Evolutionary conservation across 92 coral and sea anemone genomes (phyloP), one percentile per base, ranked within the genome.

Genomic region (Isaurus tuberculatus): DNA sequence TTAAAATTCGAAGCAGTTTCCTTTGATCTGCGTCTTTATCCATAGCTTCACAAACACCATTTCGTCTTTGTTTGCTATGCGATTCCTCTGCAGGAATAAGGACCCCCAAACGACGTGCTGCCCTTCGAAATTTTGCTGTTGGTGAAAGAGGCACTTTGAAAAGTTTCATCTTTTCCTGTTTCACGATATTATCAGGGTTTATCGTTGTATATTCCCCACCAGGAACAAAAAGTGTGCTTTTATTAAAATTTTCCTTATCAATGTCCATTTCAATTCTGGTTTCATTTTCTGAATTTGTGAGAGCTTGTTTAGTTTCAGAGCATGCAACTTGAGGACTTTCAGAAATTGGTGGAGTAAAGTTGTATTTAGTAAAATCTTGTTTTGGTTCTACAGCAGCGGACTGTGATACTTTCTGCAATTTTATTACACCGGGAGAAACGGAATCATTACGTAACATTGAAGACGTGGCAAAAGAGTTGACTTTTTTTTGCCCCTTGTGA

Each of bases 51-150:
- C 92, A 92, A 15, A 83, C 48, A 10, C 92, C 92, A 53, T 88
- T 88, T 65, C 83, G 75, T 63, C 92, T 89, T 31, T 88, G 86
- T 43, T 86, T 87, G 60, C 82, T 89, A 34, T 92, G 88, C 49
- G 86, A 37, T 44, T 92, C 97, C 28, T 90, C 85, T 5, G 90
- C 61, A 0, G 97, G 88, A 8, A 92, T 79, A 27, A 88, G 87
- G 0, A 92, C 97, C 10, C 97, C 97, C 4, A 92, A 84, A 5
- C 89, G 81, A 14, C 97, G 85, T 0, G 97, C 94, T 6, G 94
- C 97, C 23, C 97, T 57, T 34, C 94, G 65, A 37, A 92, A 85
- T 48, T 88, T 92, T 28, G 82, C 69, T 27, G 33, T 77, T 55
- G 82, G 82, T 17, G 82, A 77, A 32, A 58, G 82, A 10, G 82